These are phyloP conservation scores for Solenopsis fugax DNA, from an alignment of 1,140 invertebrate species.

Conservation along the genomic window DNA sequence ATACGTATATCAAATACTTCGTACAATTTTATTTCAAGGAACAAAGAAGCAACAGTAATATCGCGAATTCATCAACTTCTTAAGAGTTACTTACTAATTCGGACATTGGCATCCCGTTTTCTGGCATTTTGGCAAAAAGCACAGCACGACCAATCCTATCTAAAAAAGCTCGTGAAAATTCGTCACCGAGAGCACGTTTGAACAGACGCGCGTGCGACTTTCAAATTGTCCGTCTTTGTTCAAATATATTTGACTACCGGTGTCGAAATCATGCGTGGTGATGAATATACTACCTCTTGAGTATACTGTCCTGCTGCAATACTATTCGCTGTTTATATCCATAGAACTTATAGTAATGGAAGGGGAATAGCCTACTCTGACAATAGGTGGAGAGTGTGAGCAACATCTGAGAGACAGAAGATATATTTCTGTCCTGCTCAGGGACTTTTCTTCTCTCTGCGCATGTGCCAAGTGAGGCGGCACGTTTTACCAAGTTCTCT, in stretches of 20 bases:
- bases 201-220: background rate
- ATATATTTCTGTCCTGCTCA: too few species aligned
- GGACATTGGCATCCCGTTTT: slow-evolving; percentile 57
- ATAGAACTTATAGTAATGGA: too few species aligned
- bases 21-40: background rate
- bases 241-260: slow-evolving; percentile 37
- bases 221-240: background rate
- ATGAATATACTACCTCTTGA: too few species aligned
- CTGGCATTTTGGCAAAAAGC: slow-evolving; percentile 47
- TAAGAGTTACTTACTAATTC: slow-evolving; percentile 64
- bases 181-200: background rate
- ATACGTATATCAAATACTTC: background rate
- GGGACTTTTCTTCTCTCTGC: too few species aligned
- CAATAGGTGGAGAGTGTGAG: too few species aligned
- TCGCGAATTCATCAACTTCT: background rate
- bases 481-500: too few species aligned
- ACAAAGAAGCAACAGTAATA: background rate
- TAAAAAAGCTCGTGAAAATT: background rate
- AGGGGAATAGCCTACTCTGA: too few species aligned
- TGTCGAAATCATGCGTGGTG: too few species aligned
- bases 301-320: background rate
- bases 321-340: background rate
- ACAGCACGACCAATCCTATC: too few species aligned
- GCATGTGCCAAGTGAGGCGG: too few species aligned
- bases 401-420: too few species aligned